Base-by-base conservation (phyloP, 2,113 vertebrate genomes). In the Callionymus lyra region DNA sequence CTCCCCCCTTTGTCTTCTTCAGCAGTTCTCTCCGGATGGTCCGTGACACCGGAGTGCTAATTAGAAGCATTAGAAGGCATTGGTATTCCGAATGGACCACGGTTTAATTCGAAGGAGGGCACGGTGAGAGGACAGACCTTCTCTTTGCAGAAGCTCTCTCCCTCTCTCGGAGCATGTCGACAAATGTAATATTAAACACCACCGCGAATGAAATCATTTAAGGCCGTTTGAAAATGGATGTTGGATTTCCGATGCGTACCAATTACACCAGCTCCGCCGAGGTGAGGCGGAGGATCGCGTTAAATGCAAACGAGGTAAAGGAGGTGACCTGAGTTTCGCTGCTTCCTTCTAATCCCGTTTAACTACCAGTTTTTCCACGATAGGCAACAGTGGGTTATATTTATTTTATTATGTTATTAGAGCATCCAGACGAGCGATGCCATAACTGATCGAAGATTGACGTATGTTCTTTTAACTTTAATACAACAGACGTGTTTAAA, bases 131-230 rank as follows among this genome's bases (percentile, higher is more conserved):
- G 56, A 66, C 50, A n/a, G 46, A 37, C 54, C 59, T 70, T 42
- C 56, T 47, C 8, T 2, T 41, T 47, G 65, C 62, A 63, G 64
- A 76, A 47, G 50, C 46, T 49, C 74, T 35, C 46, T 47, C 52
- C 21, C 54, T 64, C 51, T 40, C 50, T 50, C 59, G 17, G 37
- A 9, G 46, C 41, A 14, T 63, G 69, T 72, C 54, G 54, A 62
- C 60, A 55, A 71, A 77, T 77, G 80, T 70, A 79, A 79, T 72
- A 82, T 77, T 80, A 73, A 82, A 79, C 68, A 79, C 37, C 45
- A 39, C 58, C 48, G 74, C 53, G 72, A 81, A 81, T 74, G 53
- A 72, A 81, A 79, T 77, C 64, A 71, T 76, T 74, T 79, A 78
- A 55, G 54, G 62, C 40, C 40, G 39, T 71, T 70, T 72, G 71